These are phyloP conservation scores for Scomber scombrus DNA, from an alignment of 2,113 vertebrate species.

Conservation along the genomic window DNA sequence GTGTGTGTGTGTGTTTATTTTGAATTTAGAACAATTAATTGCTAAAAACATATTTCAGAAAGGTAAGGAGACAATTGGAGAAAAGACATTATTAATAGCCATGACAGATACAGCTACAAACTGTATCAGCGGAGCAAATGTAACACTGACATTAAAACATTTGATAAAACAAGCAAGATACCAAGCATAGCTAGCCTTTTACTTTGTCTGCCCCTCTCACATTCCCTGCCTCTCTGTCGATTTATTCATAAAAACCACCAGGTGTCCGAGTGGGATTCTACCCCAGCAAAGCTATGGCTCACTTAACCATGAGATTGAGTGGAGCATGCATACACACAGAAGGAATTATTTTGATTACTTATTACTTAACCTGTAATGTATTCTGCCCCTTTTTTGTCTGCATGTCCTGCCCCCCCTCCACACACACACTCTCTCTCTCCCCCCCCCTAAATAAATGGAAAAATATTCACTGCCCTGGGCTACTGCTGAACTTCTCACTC, in stretches of 20 bases:
- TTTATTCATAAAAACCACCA: conserved; percentile 58
- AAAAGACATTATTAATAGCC: background rate
- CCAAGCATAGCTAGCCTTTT: background rate
- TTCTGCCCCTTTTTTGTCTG: conserved; percentile 77
- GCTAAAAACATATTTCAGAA: too few relatives aligned
- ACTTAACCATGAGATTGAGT: conserved; percentile 79
- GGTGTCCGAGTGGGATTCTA: conserved; percentile 63
- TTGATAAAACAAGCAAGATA: conserved; percentile 12
- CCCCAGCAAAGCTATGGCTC: conserved; percentile 57
- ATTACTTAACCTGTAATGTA: conserved; percentile 87
- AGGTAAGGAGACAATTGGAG: too few relatives aligned
- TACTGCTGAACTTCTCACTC: conserved; percentile 88
- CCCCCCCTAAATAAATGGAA: conserved; percentile 86
- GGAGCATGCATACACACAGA: conserved; percentile 65
- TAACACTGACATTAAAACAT: too few relatives aligned
- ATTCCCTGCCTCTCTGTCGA: conserved; percentile 18
- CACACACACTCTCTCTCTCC: conserved; percentile 31
- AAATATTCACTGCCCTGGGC: conserved; percentile 88
- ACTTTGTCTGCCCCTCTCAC: conserved; percentile 13
- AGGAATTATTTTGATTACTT: conserved; percentile 84
- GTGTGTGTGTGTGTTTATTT: too few relatives aligned
- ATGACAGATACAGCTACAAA: background rate
- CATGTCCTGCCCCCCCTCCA: conserved; percentile 60
- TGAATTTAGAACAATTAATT: too few relatives aligned
- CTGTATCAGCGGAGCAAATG: background rate